phyloP scores from a whole-genome alignment of 2,888 invertebrate species.

The Drosophila birchii region DNA sequence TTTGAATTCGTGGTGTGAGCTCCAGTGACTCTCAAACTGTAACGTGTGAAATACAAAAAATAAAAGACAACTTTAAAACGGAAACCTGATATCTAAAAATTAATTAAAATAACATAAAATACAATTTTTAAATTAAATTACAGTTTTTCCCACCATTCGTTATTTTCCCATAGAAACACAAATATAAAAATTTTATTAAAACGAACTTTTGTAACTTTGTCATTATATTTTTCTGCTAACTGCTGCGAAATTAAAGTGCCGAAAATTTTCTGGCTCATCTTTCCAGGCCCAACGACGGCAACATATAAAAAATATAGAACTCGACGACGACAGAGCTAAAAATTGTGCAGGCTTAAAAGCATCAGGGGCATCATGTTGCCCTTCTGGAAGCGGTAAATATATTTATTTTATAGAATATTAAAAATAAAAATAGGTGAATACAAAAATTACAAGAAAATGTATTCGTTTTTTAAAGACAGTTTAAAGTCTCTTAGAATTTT shows the following conservation, averaged over 20 bases:
- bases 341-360: constrained; percentile 69
- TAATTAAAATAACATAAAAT: not conserved
- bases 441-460: not conserved
- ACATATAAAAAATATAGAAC: constrained; percentile 60
- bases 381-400: constrained; percentile 84
- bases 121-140: not conserved
- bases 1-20: not conserved
- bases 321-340: constrained; percentile 68
- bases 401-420: not conserved
- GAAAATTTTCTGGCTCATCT: constrained; percentile 58
- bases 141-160: constrained; percentile 14
- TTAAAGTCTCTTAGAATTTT: no score
- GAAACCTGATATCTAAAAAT: not conserved
- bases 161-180: constrained; percentile 10
- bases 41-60: not conserved
- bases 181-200: not conserved
- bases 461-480: not conserved
- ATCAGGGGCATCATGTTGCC: constrained; percentile 84
- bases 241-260: constrained; percentile 56
- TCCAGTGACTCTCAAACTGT: constrained; percentile 54
- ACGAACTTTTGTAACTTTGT: constrained; percentile 6
- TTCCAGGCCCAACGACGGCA: constrained; percentile 74
- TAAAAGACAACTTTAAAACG: not conserved
- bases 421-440: not conserved
- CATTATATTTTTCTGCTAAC: constrained; percentile 23